Evolutionary conservation across 2,113 vertebrate genomes (phyloP).

Genomic region (Proterorhinus semilunaris): DNA sequence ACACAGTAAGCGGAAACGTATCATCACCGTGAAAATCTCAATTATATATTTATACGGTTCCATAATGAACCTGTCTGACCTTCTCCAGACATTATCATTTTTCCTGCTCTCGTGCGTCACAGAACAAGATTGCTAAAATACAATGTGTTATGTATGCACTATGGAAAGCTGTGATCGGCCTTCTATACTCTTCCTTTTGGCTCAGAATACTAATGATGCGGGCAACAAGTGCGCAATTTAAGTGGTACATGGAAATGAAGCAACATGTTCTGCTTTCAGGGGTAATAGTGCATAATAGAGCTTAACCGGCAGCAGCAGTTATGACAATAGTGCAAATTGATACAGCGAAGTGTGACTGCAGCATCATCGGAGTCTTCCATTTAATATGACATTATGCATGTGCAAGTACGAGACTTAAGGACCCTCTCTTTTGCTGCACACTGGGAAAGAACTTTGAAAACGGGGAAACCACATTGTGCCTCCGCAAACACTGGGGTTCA

Average conservation of each 20-base stretch:
- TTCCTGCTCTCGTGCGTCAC: neutral
- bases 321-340: neutral
- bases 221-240: neutral
- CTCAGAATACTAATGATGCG: neutral
- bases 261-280: neutral
- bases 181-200: too few species aligned
- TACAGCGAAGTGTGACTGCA: neutral
- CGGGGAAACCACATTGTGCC: conserved; percentile 39
- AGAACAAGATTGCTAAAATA: too few species aligned
- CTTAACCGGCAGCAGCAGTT: neutral
- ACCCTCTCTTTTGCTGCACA: conserved; percentile 11
- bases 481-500: conserved; percentile 57
- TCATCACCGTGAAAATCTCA: too few species aligned
- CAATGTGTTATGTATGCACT: too few species aligned
- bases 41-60: too few species aligned
- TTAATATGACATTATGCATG: neutral
- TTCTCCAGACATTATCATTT: neutral
- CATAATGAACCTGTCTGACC: neutral
- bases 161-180: neutral
- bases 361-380: neutral
- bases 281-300: conserved; percentile 1
- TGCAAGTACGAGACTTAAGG: conserved; percentile 3
- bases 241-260: neutral
- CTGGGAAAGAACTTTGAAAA: conserved; percentile 48
- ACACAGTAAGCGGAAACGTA: too few species aligned